Base-by-base conservation (phyloP, 1,140 invertebrate genomes). In the Octopus bimaculoides region DNA sequence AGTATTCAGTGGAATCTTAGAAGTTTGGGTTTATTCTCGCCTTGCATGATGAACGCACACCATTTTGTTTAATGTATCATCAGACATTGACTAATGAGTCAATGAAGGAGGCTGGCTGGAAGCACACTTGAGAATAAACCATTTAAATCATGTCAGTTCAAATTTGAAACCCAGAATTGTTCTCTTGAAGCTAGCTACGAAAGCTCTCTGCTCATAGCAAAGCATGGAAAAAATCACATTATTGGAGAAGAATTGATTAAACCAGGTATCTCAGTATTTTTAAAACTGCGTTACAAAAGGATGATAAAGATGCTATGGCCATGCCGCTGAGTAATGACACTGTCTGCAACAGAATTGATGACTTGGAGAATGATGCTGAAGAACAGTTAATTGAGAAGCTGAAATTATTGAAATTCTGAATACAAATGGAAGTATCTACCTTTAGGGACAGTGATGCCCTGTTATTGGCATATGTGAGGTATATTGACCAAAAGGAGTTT, bases 291-390 rank as follows among this genome's bases (percentile, higher is more conserved):
- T n/a, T 66, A 12, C 61, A 66, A n/a, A 66, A 66, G 61, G 2
- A n/a, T 66, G 61, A 66, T 66, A 66, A 66, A 66, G n/a, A 66
- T 66, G 61, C n/a, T 66, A 14, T 66, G n/a, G n/a, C 61, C n/a
- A 66, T 66, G 12, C 61, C 61, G 12, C 61, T 66, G 12, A 66
- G 3, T n/a, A 66, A 66, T n/a, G 3, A 66, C 61, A 66, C 61
- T 14, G 12, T 66, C 12, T 66, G 61, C 12, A n/a, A 1, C n/a
- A 12, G n/a, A 12, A 66, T 2, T 66, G 61, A 66, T 66, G 61
- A 66, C 12, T 1, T 66, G n/a, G 61, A 12, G 12, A 66, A 14
- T 12, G n/a, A 66, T 66, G 61, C 3, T 12, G 61, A 66, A 41
- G 26, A 66, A 66, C 61, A 66, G n/a, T 2, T n/a, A 14, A n/a